phyloP scores from a whole-genome alignment of 1,140 invertebrate species.

The Leptestheria dahalacensis region DNA sequence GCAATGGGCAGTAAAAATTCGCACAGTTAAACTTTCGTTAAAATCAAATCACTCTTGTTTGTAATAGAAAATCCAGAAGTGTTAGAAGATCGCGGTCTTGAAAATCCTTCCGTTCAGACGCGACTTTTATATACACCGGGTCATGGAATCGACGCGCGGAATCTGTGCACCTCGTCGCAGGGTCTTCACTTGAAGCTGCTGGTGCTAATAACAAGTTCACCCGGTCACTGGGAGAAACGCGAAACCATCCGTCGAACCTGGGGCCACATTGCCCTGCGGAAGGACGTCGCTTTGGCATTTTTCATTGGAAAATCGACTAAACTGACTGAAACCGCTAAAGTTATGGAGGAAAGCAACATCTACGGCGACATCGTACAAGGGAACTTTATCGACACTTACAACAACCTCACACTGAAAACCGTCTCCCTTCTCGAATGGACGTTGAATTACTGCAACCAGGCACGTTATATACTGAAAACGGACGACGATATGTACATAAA shows the following conservation, averaged over 20 bases:
- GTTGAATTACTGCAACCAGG: constrained; percentile 54
- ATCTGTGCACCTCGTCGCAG: constrained; percentile 47
- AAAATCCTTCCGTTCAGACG: constrained; percentile 8
- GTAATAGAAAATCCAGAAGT: too few relatives aligned
- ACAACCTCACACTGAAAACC: constrained; percentile 73
- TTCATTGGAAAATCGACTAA: constrained; percentile 40
- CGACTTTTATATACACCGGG: constrained; percentile 6
- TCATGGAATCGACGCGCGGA: constrained; percentile 21
- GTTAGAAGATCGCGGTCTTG: too few relatives aligned
- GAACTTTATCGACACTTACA: constrained; percentile 65
- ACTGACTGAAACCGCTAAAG: not conserved
- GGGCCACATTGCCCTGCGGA: constrained; percentile 58
- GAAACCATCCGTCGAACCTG: constrained; percentile 67
- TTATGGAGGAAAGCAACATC: constrained; percentile 21
- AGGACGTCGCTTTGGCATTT: constrained; percentile 57
- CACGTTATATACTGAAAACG: constrained; percentile 61
- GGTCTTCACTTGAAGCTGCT: constrained; percentile 46
- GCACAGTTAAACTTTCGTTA: too few relatives aligned
- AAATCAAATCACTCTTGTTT: too few relatives aligned
- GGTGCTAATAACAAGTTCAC: constrained; percentile 63
- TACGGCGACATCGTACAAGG: constrained; percentile 34
- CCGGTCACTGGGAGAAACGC: constrained; percentile 49
- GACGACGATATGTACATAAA: constrained; percentile 89
- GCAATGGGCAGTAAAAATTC: too few relatives aligned
- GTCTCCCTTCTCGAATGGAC: constrained; percentile 72